Conservation (phyloP, 2,888 invertebrate genomes). For the Erebia aethiops region DNA sequence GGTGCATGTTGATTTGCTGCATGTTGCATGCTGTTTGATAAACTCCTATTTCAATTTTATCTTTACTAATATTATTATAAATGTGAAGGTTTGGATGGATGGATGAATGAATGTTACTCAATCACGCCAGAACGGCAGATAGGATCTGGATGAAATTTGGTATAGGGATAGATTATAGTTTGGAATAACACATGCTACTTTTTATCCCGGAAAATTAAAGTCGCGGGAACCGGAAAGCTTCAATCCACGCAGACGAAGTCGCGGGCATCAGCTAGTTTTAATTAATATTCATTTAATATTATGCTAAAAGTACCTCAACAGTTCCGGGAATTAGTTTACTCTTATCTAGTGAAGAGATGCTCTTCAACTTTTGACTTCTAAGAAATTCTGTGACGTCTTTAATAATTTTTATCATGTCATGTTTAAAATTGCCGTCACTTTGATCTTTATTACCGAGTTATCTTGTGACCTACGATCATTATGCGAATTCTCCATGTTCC, state of each 20-base stretch:
- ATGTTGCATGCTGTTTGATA: constrained; percentile 17
- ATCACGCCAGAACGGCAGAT: no score
- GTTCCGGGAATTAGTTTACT: not conserved
- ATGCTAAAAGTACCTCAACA: not conserved
- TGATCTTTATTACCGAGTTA: constrained; percentile 2
- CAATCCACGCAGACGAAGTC: no score
- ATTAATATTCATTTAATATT: no score
- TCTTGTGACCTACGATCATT: not conserved
- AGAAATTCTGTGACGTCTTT: constrained; percentile 4
- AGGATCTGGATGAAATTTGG: no score
- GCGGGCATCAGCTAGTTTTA: no score
- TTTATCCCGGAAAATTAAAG: no score
- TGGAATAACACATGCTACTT: no score
- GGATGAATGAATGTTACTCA: no score
- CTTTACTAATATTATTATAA: not conserved
- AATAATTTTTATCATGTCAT: not conserved
- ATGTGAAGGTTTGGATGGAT: not conserved
- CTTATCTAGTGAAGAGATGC: not conserved
- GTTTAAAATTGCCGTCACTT: not conserved
- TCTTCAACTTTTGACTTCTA: constrained; percentile 14
- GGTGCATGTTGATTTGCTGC: constrained; percentile 16
- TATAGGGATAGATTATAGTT: no score
- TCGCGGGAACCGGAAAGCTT: no score
- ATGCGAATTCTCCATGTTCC: no score
- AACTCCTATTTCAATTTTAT: not conserved